Conservation (phyloP, 2,888 invertebrate species). For the Monoplex corrugatus region DNA sequence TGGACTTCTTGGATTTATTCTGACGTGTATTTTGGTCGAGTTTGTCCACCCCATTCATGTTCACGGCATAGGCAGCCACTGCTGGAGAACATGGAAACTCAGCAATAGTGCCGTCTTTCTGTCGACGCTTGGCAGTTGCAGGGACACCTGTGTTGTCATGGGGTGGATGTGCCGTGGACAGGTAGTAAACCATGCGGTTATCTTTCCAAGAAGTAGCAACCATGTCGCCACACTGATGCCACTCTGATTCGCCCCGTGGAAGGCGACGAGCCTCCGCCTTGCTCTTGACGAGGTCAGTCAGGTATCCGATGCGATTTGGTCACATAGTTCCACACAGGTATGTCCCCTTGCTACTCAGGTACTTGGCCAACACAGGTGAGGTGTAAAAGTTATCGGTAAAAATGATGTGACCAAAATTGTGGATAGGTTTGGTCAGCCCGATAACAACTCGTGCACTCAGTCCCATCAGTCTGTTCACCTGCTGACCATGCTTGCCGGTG, state of each 20-base stretch:
- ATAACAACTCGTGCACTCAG: not conserved
- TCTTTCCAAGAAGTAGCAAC: not conserved
- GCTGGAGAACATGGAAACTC: too few species aligned
- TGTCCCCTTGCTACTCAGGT: not conserved
- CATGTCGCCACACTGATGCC: not conserved
- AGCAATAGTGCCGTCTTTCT: too few species aligned
- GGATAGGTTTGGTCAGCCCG: not conserved
- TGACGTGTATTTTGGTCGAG: too few species aligned
- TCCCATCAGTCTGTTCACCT: too few species aligned
- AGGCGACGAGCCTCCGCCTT: not conserved
- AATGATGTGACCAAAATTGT: not conserved
- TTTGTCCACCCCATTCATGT: too few species aligned
- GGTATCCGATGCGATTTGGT: not conserved
- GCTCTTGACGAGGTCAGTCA: not conserved
- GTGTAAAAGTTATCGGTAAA: constrained; percentile 3
- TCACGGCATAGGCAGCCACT: too few species aligned
- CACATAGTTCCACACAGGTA: not conserved
- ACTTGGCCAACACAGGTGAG: constrained; percentile 4
- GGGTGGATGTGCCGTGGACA: not conserved
- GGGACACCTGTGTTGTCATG: too few species aligned
- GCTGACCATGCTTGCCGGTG: too few species aligned
- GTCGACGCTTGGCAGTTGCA: too few species aligned
- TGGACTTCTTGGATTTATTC: too few species aligned
- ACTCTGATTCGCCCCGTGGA: not conserved
- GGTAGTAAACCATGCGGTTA: not conserved